Conservation (phyloP, 37 sponge, comb jelly and placozoan genomes). For the Petrosia ficiformis region DNA sequence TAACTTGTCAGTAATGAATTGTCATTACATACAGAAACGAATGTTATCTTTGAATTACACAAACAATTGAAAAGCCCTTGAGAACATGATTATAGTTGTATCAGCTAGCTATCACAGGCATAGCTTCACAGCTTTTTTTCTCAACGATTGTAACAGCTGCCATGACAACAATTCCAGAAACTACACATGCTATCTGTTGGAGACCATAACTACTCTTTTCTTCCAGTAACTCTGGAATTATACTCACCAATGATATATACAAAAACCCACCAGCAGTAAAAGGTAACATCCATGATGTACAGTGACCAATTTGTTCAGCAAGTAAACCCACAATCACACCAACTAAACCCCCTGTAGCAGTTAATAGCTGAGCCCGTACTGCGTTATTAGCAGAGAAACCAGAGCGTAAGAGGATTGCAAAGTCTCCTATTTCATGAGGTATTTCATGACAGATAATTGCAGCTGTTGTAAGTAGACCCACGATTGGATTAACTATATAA, state of each 20-base stretch:
- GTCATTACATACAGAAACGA: too few relatives aligned
- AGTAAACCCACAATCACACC: constrained; percentile 76
- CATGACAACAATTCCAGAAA: constrained; percentile 56
- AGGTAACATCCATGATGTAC: constrained; percentile 77
- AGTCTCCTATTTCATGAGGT: constrained; percentile 94
- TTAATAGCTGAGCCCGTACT: constrained; percentile 76
- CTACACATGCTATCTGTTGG: constrained; percentile 10
- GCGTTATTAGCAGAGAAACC: constrained; percentile 71
- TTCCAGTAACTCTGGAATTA: constrained; percentile 64
- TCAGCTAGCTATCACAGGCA: constrained; percentile 8
- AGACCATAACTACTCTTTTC: neutral
- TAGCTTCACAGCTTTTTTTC: constrained; percentile 45
- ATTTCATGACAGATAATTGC: constrained; percentile 94
- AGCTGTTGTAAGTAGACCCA: constrained; percentile 80
- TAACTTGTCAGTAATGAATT: too few relatives aligned
- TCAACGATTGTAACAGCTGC: constrained; percentile 71
- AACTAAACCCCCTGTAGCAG: constrained; percentile 78
- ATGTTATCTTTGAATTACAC: too few relatives aligned
- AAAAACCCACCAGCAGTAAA: constrained; percentile 93
- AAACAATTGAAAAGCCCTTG: neutral
- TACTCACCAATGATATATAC: constrained; percentile 80
- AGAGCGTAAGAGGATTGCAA: constrained; percentile 88
- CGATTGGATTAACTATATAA: constrained; percentile 58
- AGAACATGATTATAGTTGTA: too few relatives aligned
- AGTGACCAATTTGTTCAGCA: constrained; percentile 57